phyloP scores from a whole-genome alignment of 2,113 vertebrate genomes.

The Nothoprocta perdicaria region DNA sequence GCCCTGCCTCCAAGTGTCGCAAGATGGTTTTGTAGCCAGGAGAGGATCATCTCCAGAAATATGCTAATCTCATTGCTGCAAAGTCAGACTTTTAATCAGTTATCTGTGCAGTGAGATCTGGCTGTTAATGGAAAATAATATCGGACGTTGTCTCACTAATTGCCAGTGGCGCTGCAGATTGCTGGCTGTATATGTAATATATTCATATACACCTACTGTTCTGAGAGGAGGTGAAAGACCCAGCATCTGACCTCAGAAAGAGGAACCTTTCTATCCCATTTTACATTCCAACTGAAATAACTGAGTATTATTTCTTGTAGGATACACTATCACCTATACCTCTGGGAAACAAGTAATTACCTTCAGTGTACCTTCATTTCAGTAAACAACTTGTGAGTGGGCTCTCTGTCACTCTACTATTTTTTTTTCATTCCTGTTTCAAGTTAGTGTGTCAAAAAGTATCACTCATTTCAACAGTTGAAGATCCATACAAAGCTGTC shows the following conservation, averaged over 20 bases:
- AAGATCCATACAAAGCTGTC: slow-evolving; percentile 31
- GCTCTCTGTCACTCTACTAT: slow-evolving; percentile 50
- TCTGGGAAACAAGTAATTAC: slow-evolving; percentile 63
- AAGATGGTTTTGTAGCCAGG: slow-evolving; percentile 14
- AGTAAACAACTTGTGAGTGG: slow-evolving; percentile 63
- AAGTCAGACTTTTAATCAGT: slow-evolving; percentile 33
- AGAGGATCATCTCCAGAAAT: slow-evolving; percentile 20
- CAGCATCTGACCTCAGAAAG: slow-evolving; percentile 50
- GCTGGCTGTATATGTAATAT: slow-evolving; percentile 23
- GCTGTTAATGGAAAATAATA: slow-evolving; percentile 19
- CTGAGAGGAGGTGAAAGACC: slow-evolving; percentile 17
- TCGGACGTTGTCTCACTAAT: slow-evolving; percentile 35
- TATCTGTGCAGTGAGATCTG: slow-evolving; percentile 7
- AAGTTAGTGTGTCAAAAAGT: slow-evolving; percentile 48
- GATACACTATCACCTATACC: slow-evolving; percentile 44
- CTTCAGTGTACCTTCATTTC: slow-evolving; percentile 62
- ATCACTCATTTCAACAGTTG: slow-evolving; percentile 41
- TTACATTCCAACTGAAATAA: slow-evolving; percentile 66
- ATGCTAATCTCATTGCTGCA: not conserved
- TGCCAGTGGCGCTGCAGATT: slow-evolving; percentile 7
- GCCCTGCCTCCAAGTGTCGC: not conserved
- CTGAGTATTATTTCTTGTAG: slow-evolving; percentile 26
- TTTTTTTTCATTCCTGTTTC: slow-evolving; percentile 46
- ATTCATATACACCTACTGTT: slow-evolving; percentile 24
- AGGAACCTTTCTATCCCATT: slow-evolving; percentile 30